Evolutionary conservation across 2,888 invertebrate genomes (phyloP).

Genomic region (Rhorus exstirpatorius): DNA sequence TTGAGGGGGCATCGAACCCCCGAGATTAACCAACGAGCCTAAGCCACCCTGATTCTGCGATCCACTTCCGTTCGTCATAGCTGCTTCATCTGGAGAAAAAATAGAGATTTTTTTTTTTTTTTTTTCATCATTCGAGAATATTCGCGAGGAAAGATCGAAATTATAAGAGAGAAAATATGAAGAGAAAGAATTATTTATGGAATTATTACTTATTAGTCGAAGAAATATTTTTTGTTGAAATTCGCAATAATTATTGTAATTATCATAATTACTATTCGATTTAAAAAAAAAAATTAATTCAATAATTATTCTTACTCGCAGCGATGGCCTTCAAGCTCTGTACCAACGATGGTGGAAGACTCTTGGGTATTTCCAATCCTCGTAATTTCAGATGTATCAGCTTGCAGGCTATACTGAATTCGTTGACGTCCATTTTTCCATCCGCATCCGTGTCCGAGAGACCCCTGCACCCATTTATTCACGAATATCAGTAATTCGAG

Average conservation of each 20-base stretch:
- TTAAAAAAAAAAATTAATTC: not conserved
- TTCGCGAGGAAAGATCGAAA: not conserved
- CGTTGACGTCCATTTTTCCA: constrained; percentile 98
- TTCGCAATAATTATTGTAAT: too few relatives aligned
- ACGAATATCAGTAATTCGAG: constrained; percentile 13
- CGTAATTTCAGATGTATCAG: constrained; percentile 97
- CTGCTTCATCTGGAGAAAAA: constrained; percentile 51
- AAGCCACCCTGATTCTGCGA: constrained; percentile 55
- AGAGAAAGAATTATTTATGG: too few relatives aligned
- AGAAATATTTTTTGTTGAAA: too few relatives aligned
- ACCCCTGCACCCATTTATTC: constrained; percentile 87
- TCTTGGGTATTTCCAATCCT: constrained; percentile 95
- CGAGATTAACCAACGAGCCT: constrained; percentile 69
- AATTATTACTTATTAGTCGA: too few relatives aligned
- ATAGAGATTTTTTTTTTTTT: not conserved
- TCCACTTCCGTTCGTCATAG: constrained; percentile 68
- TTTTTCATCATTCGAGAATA: not conserved
- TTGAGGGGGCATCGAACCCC: constrained; percentile 51
- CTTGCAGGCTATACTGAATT: constrained; percentile 99
- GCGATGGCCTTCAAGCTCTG: constrained; percentile 88
- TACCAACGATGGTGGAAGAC: constrained; percentile 92
- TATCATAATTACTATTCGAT: not conserved
- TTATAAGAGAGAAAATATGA: constrained; percentile 16
- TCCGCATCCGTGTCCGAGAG: constrained; percentile 98
- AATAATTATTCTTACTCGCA: constrained; percentile 84